Conservation (phyloP, 2,113 vertebrate genomes). For the Crotalus horridus region DNA sequence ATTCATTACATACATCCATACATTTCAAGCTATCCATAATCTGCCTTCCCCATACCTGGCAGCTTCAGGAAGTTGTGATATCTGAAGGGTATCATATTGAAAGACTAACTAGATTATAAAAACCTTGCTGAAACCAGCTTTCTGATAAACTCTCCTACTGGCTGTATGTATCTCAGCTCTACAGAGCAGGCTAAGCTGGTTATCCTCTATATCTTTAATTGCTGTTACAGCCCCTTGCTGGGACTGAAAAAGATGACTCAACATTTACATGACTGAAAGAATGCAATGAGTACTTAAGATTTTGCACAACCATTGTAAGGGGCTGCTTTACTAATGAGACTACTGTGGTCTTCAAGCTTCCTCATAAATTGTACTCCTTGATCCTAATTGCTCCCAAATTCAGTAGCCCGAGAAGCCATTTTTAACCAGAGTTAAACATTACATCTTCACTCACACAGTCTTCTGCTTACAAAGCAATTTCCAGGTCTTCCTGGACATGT, state of each 20-base stretch:
- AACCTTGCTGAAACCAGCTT: not conserved
- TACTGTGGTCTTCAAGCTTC: not conserved
- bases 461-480: not conserved
- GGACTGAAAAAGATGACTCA: not conserved
- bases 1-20: not conserved
- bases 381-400: not conserved
- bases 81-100: not conserved
- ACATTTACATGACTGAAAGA: not conserved
- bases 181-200: not conserved
- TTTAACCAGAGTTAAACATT: conserved; percentile 7
- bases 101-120: not conserved
- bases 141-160: not conserved
- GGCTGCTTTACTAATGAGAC: not conserved
- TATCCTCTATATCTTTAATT: not conserved
- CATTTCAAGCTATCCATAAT: not conserved
- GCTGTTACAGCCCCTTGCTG: not conserved
- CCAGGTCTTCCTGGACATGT: not conserved
- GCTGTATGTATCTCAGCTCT: not conserved
- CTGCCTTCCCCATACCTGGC: not conserved
- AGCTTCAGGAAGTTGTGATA: not conserved
- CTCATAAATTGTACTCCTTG: not conserved
- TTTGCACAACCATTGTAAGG: not conserved
- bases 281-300: not conserved
- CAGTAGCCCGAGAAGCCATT: not conserved
- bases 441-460: not conserved